phyloP scores from a whole-genome alignment of 2,888 invertebrate genomes.

The Erebia ligea region DNA sequence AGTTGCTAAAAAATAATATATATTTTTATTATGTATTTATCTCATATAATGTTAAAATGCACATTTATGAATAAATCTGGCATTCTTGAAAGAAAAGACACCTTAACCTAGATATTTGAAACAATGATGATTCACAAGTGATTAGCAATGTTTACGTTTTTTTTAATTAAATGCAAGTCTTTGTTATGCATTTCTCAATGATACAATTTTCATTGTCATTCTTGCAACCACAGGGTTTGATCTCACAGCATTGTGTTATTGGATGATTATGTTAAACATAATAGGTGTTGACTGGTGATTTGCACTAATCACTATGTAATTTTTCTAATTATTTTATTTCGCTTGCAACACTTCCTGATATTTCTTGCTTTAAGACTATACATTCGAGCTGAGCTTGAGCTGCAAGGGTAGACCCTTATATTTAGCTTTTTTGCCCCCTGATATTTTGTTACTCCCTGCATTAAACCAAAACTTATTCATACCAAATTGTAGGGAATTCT shows the following conservation, averaged over 20 bases:
- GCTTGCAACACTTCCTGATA: not conserved
- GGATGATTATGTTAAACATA: not conserved
- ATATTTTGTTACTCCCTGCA: too few relatives aligned
- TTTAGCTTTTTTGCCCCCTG: too few relatives aligned
- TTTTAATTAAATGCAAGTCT: slow-evolving; percentile 32
- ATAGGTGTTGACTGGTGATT: not conserved
- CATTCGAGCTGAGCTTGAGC: too few relatives aligned
- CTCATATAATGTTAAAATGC: not conserved
- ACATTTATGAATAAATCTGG: not conserved
- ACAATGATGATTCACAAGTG: slow-evolving; percentile 29
- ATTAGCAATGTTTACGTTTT: slow-evolving; percentile 42
- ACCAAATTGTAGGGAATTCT: too few relatives aligned
- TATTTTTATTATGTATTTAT: not conserved
- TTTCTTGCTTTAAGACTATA: not conserved
- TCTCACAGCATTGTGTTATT: slow-evolving; percentile 43
- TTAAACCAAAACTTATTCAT: too few relatives aligned
- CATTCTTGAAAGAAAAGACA: not conserved
- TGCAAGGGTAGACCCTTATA: too few relatives aligned
- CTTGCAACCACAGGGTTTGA: slow-evolving; percentile 28
- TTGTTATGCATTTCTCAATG: slow-evolving; percentile 31
- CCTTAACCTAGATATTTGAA: slow-evolving; percentile 10
- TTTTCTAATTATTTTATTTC: not conserved
- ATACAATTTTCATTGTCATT: slow-evolving; percentile 36
- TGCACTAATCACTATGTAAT: not conserved
- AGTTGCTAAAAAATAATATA: not conserved